Conservation (phyloP, 2,113 vertebrate genomes). For the Clarias batrachus region DNA sequence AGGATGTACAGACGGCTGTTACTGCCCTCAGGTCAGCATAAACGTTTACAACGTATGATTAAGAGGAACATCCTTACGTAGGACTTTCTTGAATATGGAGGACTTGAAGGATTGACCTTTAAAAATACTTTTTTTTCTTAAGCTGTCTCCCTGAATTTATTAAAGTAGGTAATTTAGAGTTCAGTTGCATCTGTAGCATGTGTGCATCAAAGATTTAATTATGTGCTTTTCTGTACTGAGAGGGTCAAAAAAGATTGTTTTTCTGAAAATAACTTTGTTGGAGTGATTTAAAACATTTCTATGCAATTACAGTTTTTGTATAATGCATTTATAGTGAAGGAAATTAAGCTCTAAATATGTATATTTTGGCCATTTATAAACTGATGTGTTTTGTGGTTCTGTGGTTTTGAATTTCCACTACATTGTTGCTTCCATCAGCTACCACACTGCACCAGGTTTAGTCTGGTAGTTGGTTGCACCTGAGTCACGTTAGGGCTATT, state of each 20-base stretch:
- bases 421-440: background rate
- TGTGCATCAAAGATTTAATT: background rate
- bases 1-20: conserved; percentile 81
- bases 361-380: background rate
- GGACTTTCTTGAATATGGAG: background rate
- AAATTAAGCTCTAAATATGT: background rate
- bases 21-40: conserved; percentile 79
- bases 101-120: background rate
- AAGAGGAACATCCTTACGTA: background rate
- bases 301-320: background rate
- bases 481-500: too few species aligned
- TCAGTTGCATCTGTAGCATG: background rate
- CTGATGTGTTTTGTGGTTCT: background rate
- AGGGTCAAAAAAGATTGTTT: background rate
- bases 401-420: background rate
- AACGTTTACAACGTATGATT: background rate
- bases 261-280: background rate
- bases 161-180: background rate
- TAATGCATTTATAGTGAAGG: background rate
- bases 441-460: too few species aligned
- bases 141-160: background rate
- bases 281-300: background rate
- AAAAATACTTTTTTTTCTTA: background rate
- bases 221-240: background rate
- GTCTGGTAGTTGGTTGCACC: too few species aligned